Base-by-base conservation (phyloP, 2,888 invertebrate genomes). In the Agrochola litura region DNA sequence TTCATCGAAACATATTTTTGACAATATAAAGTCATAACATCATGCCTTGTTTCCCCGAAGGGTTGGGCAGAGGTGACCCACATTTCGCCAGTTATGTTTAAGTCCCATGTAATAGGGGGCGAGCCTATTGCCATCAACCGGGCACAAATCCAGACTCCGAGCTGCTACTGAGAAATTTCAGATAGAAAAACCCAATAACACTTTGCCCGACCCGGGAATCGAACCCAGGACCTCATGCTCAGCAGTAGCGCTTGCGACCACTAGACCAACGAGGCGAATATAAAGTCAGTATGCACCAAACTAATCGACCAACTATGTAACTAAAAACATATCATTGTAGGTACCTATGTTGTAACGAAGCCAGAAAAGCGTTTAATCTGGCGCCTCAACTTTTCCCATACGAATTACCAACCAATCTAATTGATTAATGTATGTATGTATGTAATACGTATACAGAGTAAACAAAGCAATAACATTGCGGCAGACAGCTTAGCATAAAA, bases 391-490 rank as follows among this genome's bases (percentile, higher is more conserved):
- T 14, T 69, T 61, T 43, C 41, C 9, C 16, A 46, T 46, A 54
- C 46, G 37, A 56, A 25, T 16, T 22, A 22, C n/a, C 4, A 19
- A 70, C 2, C 12, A 22, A 70, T 60, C 46, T 16, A 60, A 41
- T 71, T 70, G 54, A 71, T 60, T 74, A 63, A 83, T 68, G 63
- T 56, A 63, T 71, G 12, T 56, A 63, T 71, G 12, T 43, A 58
- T 43, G 65, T 70, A 73, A 56, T 65, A 69, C 46, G 30, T 19
- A n/a, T 49, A 68, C 65, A 41, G 46, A 63, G 65, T 67, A 79
- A 73, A 79, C 72, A 72, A 77, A 82, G 52, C 65, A 79, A 86
- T 77, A 79, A 80, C 65, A 65, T 22, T 54, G 73, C 61, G 67
- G 72, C 60, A 78, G 78, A 78, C 67, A 80, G 64, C 58, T 68